Percentiles rank a stretch among this genome's conserved stretches.
Conservation (phyloP, 2,888 invertebrate species). For the Blera fallax region DNA sequence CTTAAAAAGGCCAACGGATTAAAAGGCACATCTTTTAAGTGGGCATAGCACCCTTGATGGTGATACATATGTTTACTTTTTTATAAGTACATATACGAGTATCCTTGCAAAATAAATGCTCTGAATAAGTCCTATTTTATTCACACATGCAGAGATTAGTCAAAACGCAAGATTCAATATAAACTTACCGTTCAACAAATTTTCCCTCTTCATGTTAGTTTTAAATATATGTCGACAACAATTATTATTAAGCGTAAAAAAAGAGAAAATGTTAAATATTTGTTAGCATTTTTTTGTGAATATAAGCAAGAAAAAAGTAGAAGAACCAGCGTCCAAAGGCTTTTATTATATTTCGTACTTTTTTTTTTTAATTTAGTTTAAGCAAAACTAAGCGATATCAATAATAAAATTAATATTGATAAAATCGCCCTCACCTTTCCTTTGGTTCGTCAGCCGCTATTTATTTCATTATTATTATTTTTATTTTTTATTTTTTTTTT, state of each 20-base stretch:
- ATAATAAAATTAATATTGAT: conserved; percentile 9
- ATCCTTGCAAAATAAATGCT: too few species aligned
- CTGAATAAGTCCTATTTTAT: too few species aligned
- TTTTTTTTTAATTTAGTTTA: not conserved
- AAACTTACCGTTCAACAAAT: conserved; percentile 64
- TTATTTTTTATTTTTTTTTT: conserved; percentile 31
- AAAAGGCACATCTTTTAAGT: too few species aligned
- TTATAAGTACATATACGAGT: too few species aligned
- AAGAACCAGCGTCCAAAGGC: not conserved
- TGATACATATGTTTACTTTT: too few species aligned
- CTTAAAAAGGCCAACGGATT: too few species aligned
- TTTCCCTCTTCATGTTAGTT: conserved; percentile 54
- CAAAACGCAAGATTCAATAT: not conserved
- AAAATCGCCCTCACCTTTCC: conserved; percentile 89
- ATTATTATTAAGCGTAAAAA: conserved; percentile 11
- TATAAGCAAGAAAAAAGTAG: not conserved
- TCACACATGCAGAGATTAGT: not conserved
- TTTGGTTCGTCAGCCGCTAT: conserved; percentile 97
- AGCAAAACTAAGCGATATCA: conserved; percentile 9
- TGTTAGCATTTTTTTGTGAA: not conserved
- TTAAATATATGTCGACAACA: not conserved
- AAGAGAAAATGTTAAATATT: conserved; percentile 2
- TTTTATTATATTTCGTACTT: not conserved
- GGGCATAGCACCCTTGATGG: too few species aligned
- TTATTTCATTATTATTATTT: conserved; percentile 76